These are phyloP conservation scores for Todus mexicanus DNA, from an alignment of 2,797 vertebrate species.

Conservation along the genomic window DNA sequence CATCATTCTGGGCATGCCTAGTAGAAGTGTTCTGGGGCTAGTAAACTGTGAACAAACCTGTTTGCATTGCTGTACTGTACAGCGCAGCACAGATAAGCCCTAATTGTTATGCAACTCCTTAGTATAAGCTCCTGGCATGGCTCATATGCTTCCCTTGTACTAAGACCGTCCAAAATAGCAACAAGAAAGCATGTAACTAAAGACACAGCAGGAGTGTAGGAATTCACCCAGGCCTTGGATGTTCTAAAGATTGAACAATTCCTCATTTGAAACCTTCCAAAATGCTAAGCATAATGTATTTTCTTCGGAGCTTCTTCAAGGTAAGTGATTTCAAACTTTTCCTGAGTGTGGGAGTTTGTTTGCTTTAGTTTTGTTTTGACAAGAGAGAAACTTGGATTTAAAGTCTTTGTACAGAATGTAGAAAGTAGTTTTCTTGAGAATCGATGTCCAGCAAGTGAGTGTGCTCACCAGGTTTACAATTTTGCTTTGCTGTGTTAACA, in stretches of 20 bases:
- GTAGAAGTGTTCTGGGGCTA: constrained; percentile 66
- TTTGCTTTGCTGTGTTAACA: background rate
- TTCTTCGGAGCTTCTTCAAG: constrained; percentile 85
- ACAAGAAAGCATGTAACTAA: constrained; percentile 78
- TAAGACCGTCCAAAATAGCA: constrained; percentile 84
- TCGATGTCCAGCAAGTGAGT: background rate
- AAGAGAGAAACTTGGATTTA: background rate
- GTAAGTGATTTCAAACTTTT: constrained; percentile 77
- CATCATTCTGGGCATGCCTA: constrained; percentile 76
- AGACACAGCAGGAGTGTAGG: constrained; percentile 69
- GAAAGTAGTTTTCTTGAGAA: constrained; percentile 10
- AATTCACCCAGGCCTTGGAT: constrained; percentile 70
- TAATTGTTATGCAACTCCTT: constrained; percentile 80
- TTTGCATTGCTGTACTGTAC: constrained; percentile 73
- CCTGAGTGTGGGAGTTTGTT: constrained; percentile 7
- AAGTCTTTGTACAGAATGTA: background rate
- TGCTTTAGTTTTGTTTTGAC: constrained; percentile 19
- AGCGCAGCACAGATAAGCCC: constrained; percentile 73
- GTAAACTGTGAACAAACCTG: constrained; percentile 80
- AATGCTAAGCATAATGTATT: constrained; percentile 84
- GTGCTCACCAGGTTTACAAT: background rate
- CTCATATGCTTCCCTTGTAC: constrained; percentile 72
- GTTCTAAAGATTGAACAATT: constrained; percentile 53
- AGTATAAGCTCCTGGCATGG: constrained; percentile 78
- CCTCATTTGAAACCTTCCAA: constrained; percentile 55